Evolutionary conservation across 2,888 invertebrate genomes (phyloP), one percentile per base, ranked within the genome.

Genomic region (Cheilosia urbana): DNA sequence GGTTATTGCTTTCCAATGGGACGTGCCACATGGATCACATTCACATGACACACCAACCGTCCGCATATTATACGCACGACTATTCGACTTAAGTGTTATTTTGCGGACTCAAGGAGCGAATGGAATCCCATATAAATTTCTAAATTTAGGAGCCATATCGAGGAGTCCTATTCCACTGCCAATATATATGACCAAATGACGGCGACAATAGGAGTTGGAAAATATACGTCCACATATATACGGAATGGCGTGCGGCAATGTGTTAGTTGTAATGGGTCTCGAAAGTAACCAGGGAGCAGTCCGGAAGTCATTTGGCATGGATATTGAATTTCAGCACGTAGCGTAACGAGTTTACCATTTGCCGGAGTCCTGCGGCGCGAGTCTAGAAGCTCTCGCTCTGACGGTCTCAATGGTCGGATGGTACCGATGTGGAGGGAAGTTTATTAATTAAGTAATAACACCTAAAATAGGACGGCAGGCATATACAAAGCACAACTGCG

Each of bases 381-480:
- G 24, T 37, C 42, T 17, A 45, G n/a, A 27, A 49, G 42, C 19
- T 51, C 17, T 40, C 34, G 27, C 37, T 13, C 9, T 17, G 57
- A 27, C 9, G 21, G 3, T 17, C 17, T 21, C 37, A 37, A 19
- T 55, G 73, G 42, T 66, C 58, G 30, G 60, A 53, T 42, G 30
- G 45, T 40, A 40, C 42, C 24, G 53, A 27, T 21, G 49, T 51
- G 72, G 76, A 81, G 81, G 85, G 66, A 85, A 85, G 85, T 85
- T 85, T 85, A 85, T 85, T 81, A 85, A 85, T 85, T 85, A 85
- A 85, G 85, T 85, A 85, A 85, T 85, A 85, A 85, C 85, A 81
- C 81, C 85, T 85, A 81, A 85, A 85, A 77, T 85, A 85, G 85
- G 85, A 77, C 79, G 66, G 53, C 60, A 68, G 72, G 19, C 49